Evolutionary conservation across 2,888 invertebrate species (phyloP).

Genomic region (Ectobius pallidus): DNA sequence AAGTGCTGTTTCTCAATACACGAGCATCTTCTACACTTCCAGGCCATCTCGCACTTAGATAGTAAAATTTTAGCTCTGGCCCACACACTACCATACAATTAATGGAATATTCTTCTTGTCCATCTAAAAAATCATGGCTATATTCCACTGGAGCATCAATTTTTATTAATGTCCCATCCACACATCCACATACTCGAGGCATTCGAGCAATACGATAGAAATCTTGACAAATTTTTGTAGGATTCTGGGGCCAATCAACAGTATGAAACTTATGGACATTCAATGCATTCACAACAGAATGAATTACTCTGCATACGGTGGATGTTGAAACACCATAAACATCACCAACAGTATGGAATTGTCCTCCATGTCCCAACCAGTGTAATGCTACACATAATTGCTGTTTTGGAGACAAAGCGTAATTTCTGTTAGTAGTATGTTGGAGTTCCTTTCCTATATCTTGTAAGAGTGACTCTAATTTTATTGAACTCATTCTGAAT

Average conservation of each 20-base stretch:
- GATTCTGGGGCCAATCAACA: neutral
- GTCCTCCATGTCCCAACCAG: no score
- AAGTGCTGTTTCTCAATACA: neutral
- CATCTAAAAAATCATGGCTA: neutral
- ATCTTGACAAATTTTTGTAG: neutral
- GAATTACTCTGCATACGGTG: slow-evolving; percentile 2
- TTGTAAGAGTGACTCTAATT: no score
- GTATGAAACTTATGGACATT: neutral
- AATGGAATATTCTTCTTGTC: neutral
- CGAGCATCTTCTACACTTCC: neutral
- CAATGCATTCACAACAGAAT: neutral
- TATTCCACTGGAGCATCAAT: neutral
- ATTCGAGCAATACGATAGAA: neutral
- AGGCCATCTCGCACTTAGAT: slow-evolving; percentile 10
- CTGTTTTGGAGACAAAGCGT: no score
- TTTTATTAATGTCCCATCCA: slow-evolving; percentile 1
- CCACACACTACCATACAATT: slow-evolving; percentile 18
- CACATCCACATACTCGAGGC: slow-evolving; percentile 6
- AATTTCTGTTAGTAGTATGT: no score
- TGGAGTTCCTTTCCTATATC: no score
- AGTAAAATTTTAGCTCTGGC: slow-evolving; percentile 1
- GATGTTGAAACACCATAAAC: neutral
- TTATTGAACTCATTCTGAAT: no score
- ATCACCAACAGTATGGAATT: no score
- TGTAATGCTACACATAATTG: no score